Evolutionary conservation across 2,113 vertebrate species (phyloP).

Genomic region (Zosterops hypoxanthus): DNA sequence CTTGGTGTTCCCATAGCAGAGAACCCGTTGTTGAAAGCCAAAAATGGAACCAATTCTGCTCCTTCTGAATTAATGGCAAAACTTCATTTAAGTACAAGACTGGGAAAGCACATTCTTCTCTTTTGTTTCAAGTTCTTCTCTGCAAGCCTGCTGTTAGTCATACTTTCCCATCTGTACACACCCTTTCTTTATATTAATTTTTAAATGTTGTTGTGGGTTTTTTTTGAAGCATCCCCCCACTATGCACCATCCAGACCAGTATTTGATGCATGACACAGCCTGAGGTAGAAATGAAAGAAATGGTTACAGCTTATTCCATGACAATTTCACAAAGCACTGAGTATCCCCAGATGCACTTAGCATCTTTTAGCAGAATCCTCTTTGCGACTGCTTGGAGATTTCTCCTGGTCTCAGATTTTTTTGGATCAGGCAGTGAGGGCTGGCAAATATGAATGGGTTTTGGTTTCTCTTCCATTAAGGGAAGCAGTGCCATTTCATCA

Average conservation of each 20-base stretch:
- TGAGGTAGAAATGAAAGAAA: background rate
- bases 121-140: background rate
- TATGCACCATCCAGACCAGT: background rate
- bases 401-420: background rate
- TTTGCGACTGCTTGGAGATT: background rate
- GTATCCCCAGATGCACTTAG: background rate
- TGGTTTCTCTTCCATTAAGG: background rate
- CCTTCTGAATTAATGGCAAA: constrained; percentile 26
- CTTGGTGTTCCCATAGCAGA: background rate
- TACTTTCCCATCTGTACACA: background rate
- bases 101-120: background rate
- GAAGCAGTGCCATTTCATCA: background rate
- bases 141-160: background rate
- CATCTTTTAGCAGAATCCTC: background rate
- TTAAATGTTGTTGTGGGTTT: background rate
- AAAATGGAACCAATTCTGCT: background rate
- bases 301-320: background rate
- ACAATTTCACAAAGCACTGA: background rate
- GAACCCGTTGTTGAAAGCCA: background rate
- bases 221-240: background rate
- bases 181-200: background rate
- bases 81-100: background rate
- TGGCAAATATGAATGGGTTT: background rate
- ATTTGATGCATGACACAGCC: background rate
- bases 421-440: background rate